Conservation (phyloP, 1,140 invertebrate species). For the Sinonovacula constricta region DNA sequence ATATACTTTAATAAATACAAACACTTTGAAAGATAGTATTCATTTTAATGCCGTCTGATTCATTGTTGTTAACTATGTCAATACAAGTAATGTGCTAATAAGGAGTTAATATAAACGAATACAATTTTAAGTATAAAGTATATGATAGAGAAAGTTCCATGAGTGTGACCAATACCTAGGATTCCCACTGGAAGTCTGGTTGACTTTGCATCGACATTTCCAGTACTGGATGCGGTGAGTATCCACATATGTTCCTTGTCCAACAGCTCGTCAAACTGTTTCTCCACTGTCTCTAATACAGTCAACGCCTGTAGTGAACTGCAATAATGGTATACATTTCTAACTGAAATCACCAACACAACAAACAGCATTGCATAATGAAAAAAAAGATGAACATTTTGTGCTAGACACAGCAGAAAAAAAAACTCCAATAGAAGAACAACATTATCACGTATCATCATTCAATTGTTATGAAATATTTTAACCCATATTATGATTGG, state of each 20-base stretch:
- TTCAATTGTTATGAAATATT: too few relatives aligned
- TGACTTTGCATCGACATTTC: conserved; percentile 76
- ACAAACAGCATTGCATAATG: not conserved
- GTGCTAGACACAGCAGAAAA: not conserved
- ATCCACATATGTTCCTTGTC: conserved; percentile 98
- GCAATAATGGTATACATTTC: conserved; percentile 69
- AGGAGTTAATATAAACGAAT: not conserved
- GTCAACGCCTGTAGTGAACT: conserved; percentile 88
- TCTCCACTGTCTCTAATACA: conserved; percentile 89
- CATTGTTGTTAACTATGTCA: not conserved
- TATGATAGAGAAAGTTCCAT: not conserved
- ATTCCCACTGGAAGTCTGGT: conserved; percentile 89
- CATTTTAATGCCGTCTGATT: not conserved
- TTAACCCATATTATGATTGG: too few relatives aligned
- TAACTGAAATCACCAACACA: not conserved
- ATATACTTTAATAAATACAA: not conserved
- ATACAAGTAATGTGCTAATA: not conserved
- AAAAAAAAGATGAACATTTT: not conserved
- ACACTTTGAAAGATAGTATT: not conserved
- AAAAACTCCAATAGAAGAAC: not conserved
- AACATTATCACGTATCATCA: too few relatives aligned
- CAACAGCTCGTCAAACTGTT: conserved; percentile 92
- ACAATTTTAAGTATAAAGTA: not conserved
- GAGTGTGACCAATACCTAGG: conserved; percentile 87
- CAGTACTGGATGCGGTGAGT: conserved; percentile 94